These are phyloP conservation scores for Tipula lateralis DNA, from an alignment of 2,888 invertebrate genomes.

Conservation along the genomic window DNA sequence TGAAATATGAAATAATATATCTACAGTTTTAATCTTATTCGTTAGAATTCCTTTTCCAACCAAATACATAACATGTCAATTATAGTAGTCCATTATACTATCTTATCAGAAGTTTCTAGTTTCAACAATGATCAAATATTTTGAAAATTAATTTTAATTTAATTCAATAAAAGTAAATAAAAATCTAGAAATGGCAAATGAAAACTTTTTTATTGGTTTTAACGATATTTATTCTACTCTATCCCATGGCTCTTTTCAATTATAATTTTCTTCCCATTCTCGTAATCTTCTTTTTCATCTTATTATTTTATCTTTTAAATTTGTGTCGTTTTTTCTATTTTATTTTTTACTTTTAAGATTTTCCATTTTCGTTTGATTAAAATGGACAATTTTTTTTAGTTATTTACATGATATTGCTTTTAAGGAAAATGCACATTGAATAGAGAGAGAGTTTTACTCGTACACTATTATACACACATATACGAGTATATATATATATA, in stretches of 20 bases:
- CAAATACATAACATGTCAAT: neutral
- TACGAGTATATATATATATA: neutral
- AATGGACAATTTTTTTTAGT: neutral
- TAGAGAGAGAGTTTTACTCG: neutral
- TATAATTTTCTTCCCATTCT: neutral
- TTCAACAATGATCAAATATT: neutral
- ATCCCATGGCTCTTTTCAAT: neutral
- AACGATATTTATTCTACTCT: neutral
- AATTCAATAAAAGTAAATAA: neutral
- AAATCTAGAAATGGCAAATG: neutral
- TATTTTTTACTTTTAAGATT: neutral
- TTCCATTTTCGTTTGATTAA: neutral
- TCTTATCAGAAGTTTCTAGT: neutral
- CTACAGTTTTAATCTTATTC: neutral
- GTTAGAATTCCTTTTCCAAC: neutral
- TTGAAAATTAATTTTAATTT: neutral
- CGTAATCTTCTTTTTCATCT: neutral
- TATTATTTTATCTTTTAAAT: neutral
- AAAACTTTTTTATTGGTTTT: neutral
- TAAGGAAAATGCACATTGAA: constrained; percentile 13
- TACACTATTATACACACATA: neutral
- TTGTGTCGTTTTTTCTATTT: constrained; percentile 1
- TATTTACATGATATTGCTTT: constrained; percentile 26
- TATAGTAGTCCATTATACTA: neutral
- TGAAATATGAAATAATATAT: too few species aligned